phyloP scores from a whole-genome alignment of 1,140 invertebrate genomes.

The Sminthurinus signatus region DNA sequence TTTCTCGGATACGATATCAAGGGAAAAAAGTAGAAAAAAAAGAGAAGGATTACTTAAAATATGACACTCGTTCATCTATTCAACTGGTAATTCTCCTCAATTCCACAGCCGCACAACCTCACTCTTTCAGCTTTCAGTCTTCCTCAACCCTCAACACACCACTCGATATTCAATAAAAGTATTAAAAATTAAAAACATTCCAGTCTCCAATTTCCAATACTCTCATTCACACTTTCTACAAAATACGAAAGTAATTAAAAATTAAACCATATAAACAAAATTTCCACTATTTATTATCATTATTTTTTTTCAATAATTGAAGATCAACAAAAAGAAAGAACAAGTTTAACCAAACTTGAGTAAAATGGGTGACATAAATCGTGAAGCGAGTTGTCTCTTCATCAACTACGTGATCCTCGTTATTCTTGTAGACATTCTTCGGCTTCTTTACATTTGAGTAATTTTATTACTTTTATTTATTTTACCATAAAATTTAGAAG shows the following conservation, averaged over 20 bases:
- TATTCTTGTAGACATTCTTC: conserved; percentile 42
- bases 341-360: not conserved
- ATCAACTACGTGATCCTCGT: conserved; percentile 44
- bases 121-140: conserved; percentile 7
- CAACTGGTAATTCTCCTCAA: conserved; percentile 13
- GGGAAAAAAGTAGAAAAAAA: too few species aligned
- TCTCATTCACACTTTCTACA: too few species aligned
- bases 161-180: not conserved
- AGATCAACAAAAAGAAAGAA: not conserved
- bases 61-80: conserved; percentile 7
- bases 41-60: not conserved
- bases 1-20: too few species aligned
- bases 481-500: too few species aligned
- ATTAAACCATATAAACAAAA: too few species aligned
- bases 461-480: too few species aligned
- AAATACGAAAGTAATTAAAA: too few species aligned
- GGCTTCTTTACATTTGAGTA: conserved; percentile 43
- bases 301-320: too few species aligned
- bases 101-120: not conserved
- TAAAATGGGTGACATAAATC: conserved; percentile 30
- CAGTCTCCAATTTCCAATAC: not conserved
- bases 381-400: conserved; percentile 41
- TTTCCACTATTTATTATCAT: too few species aligned
- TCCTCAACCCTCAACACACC: conserved; percentile 1
- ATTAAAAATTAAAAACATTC: not conserved